phyloP scores from a whole-genome alignment of 2,113 vertebrate species.

The Talpa occidentalis region DNA sequence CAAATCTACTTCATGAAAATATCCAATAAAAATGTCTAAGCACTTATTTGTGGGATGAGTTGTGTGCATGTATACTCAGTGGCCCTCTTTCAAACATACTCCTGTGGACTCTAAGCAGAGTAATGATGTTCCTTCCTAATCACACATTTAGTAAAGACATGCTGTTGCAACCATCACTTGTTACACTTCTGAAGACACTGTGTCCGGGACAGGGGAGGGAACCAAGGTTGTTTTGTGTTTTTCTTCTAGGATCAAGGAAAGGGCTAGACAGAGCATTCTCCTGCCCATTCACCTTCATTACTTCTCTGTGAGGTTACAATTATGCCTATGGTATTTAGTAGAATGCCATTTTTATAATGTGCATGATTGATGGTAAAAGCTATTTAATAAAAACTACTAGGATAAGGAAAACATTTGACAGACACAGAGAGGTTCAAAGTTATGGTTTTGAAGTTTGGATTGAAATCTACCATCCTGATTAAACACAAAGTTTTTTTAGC shows the following conservation, averaged over 20 bases:
- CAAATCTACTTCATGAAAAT: background rate
- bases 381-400: constrained; percentile 27
- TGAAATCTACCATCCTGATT: background rate
- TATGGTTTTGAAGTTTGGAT: background rate
- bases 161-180: background rate
- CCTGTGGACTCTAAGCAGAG: background rate
- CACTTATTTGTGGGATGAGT: background rate
- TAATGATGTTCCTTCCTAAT: background rate
- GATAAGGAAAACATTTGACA: constrained; percentile 25
- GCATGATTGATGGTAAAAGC: background rate
- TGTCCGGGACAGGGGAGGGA: background rate
- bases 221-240: background rate
- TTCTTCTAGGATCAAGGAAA: background rate
- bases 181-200: background rate
- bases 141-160: background rate
- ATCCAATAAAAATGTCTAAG: background rate
- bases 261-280: background rate
- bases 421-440: background rate
- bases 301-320: background rate
- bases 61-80: background rate
- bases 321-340: background rate
- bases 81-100: background rate
- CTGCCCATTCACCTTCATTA: background rate
- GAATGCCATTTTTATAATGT: background rate
- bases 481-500: background rate